A percentile compares a stretch with the other conserved stretches of the same genome.
Conservation (phyloP, 1,140 invertebrate genomes). For the Drosophila auraria region DNA sequence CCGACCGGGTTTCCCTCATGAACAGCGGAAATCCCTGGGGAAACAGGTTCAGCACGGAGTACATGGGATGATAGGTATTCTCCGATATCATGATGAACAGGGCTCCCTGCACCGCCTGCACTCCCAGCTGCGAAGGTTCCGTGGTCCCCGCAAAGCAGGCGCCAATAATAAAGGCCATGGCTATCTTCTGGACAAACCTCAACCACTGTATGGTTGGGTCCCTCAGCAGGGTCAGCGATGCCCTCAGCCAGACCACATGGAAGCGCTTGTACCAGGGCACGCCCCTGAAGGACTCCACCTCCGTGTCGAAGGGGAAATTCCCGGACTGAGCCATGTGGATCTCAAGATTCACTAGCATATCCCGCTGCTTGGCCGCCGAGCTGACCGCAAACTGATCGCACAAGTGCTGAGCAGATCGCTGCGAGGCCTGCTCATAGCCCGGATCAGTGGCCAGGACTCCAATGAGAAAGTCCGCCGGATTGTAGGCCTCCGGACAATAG, state of each 20-base stretch:
- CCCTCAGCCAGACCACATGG: constrained; percentile 89
- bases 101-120: constrained; percentile 93
- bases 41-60: constrained; percentile 91
- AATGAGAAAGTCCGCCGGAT: constrained; percentile 97
- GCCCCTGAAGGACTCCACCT: constrained; percentile 85
- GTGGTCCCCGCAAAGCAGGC: constrained; percentile 91
- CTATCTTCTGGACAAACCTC: constrained; percentile 91
- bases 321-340: constrained; percentile 87
- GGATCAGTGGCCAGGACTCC: constrained; percentile 93
- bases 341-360: constrained; percentile 89
- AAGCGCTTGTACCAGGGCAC: constrained; percentile 89
- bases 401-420: constrained; percentile 88
- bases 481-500: constrained; percentile 92
- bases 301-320: constrained; percentile 75
- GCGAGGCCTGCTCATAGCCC: constrained; percentile 89
- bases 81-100: constrained; percentile 94
- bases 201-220: constrained; percentile 90
- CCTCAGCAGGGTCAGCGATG: constrained; percentile 89
- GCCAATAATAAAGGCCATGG: constrained; percentile 92
- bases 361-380: constrained; percentile 90
- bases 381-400: constrained; percentile 92
- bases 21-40: constrained; percentile 92
- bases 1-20: constrained; percentile 91
- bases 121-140: constrained; percentile 89
- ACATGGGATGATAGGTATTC: constrained; percentile 95